These are phyloP conservation scores for Euproctis similis DNA, from an alignment of 2,888 invertebrate species.

Conservation along the genomic window DNA sequence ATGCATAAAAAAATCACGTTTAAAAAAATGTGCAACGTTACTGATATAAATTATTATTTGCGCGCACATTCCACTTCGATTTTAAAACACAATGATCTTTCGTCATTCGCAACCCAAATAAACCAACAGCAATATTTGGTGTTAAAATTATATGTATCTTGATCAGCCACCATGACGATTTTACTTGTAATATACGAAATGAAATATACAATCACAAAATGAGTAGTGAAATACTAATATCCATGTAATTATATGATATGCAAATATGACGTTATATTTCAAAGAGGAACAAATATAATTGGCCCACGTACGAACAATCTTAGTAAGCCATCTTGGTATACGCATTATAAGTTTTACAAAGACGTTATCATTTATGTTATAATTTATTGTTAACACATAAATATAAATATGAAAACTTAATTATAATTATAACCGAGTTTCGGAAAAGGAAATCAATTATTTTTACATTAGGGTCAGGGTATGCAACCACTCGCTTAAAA, in stretches of 20 bases:
- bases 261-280: constrained; percentile 17
- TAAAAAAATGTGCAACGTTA: too few relatives aligned
- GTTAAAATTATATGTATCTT: constrained; percentile 15
- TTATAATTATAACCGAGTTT: too few relatives aligned
- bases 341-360: too few relatives aligned
- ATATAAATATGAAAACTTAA: too few relatives aligned
- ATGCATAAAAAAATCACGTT: too few relatives aligned
- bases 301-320: constrained; percentile 25
- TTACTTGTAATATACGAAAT: constrained; percentile 13
- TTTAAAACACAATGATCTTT: constrained; percentile 30
- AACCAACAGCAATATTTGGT: constrained; percentile 15
- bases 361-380: too few relatives aligned
- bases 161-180: constrained; percentile 21
- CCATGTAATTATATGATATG: constrained; percentile 7
- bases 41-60: constrained; percentile 20
- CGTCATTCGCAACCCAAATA: constrained; percentile 28
- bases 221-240: constrained; percentile 12
- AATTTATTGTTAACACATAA: too few relatives aligned
- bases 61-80: constrained; percentile 34
- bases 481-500: too few relatives aligned
- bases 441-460: too few relatives aligned
- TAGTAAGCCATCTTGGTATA: constrained; percentile 35
- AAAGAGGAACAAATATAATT: constrained; percentile 21
- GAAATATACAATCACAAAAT: constrained; percentile 16
- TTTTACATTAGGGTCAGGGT: too few relatives aligned